These are phyloP conservation scores for Melanostoma mellinum DNA, from an alignment of 2,888 invertebrate species.

Conservation along the genomic window DNA sequence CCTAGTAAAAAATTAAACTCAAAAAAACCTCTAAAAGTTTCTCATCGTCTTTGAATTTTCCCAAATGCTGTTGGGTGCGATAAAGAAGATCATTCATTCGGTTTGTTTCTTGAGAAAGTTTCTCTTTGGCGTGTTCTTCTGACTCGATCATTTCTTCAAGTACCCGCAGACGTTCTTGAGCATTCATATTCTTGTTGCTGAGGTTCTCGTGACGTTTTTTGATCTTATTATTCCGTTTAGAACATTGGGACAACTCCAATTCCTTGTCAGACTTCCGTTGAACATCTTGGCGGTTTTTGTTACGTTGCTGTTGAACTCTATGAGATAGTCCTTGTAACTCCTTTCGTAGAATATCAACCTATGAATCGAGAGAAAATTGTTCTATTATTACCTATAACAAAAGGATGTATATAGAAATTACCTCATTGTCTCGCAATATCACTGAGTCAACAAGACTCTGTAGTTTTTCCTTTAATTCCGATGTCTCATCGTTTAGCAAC, in stretches of 20 bases:
- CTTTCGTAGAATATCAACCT: conserved; percentile 78
- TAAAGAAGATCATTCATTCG: conserved; percentile 78
- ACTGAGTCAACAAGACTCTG: conserved; percentile 79
- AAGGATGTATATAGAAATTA: conserved; percentile 59
- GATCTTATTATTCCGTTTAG: conserved; percentile 74
- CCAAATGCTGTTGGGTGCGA: conserved; percentile 79
- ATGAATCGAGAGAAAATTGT: conserved; percentile 11
- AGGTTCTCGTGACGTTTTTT: conserved; percentile 76
- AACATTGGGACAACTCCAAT: conserved; percentile 74
- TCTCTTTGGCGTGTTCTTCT: conserved; percentile 77
- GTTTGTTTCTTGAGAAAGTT: conserved; percentile 77
- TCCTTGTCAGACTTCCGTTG: conserved; percentile 75
- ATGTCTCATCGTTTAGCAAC: conserved; percentile 80
- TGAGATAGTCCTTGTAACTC: conserved; percentile 78
- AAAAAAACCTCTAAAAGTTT: conserved; percentile 74
- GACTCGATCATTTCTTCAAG: conserved; percentile 80
- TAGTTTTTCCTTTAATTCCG: conserved; percentile 79
- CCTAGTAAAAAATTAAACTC: not conserved
- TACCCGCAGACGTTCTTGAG: conserved; percentile 79
- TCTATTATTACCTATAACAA: too few relatives aligned
- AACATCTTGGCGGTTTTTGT: conserved; percentile 77
- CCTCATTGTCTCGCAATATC: conserved; percentile 81
- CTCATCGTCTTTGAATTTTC: conserved; percentile 77
- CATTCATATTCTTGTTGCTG: conserved; percentile 77
- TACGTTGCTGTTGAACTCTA: conserved; percentile 78